phyloP scores from a whole-genome alignment of 1,140 invertebrate species.

The Aporrectodea caliginosa region DNA sequence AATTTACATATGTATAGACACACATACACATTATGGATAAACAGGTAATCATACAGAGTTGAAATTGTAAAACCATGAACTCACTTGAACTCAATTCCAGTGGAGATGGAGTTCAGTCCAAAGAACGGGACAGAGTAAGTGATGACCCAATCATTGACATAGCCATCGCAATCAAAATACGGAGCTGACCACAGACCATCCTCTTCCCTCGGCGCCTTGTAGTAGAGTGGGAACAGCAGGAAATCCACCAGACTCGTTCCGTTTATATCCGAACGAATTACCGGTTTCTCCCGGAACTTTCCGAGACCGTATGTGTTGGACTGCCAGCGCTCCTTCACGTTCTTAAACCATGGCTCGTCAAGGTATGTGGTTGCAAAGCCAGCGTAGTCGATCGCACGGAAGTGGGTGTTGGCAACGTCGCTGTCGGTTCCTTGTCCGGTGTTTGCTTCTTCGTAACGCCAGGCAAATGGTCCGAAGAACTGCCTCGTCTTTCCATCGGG shows the following conservation, averaged over 20 bases:
- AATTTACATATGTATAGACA: too few relatives aligned
- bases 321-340: slow-evolving; percentile 82
- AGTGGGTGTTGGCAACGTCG: slow-evolving; percentile 42
- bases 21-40: too few relatives aligned
- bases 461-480: slow-evolving; percentile 87
- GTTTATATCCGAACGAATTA: slow-evolving; percentile 77
- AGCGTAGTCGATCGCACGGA: slow-evolving; percentile 49
- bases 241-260: slow-evolving; percentile 65
- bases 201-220: slow-evolving; percentile 57
- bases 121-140: slow-evolving; percentile 95
- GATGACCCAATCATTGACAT: slow-evolving; percentile 82
- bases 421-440: slow-evolving; percentile 32
- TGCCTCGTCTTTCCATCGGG: slow-evolving; percentile 48
- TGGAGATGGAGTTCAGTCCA: slow-evolving; percentile 85
- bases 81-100: slow-evolving; percentile 54
- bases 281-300: slow-evolving; percentile 87
- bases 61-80: slow-evolving; percentile 24
- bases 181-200: slow-evolving; percentile 89
- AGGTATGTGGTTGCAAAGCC: slow-evolving; percentile 68
- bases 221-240: slow-evolving; percentile 84
- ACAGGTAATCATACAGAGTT: too few relatives aligned
- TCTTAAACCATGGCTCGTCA: slow-evolving; percentile 79
- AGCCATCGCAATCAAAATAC: slow-evolving; percentile 89
- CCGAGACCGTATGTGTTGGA: slow-evolving; percentile 88
- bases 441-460: slow-evolving; percentile 60